These are phyloP conservation scores for Zonitis immaculata DNA, from an alignment of 2,888 invertebrate species.

Conservation along the genomic window DNA sequence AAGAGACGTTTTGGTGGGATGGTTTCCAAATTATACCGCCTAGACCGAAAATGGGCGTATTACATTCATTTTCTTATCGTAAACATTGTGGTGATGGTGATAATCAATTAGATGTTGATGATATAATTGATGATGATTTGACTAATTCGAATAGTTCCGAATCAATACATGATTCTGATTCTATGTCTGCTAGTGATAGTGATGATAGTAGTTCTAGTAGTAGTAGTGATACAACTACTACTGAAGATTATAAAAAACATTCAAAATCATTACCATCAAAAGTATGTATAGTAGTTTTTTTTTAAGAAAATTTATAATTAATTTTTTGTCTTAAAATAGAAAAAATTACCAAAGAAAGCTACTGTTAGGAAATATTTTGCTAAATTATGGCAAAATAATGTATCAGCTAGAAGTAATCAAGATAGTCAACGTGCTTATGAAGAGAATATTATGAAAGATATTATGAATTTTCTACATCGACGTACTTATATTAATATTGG, in stretches of 20 bases:
- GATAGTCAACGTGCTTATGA: slow-evolving; percentile 82
- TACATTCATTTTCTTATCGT: slow-evolving; percentile 47
- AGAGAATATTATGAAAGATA: slow-evolving; percentile 68
- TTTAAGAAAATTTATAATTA: too few relatives aligned
- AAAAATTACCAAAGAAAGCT: slow-evolving; percentile 16
- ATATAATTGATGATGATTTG: background rate
- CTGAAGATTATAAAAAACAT: too few relatives aligned
- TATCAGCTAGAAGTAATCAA: slow-evolving; percentile 80
- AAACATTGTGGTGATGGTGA: background rate
- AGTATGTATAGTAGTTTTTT: too few relatives aligned
- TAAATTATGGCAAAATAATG: slow-evolving; percentile 69
- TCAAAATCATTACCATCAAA: too few relatives aligned
- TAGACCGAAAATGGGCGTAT: slow-evolving; percentile 58
- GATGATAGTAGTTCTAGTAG: too few relatives aligned
- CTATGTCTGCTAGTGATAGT: too few relatives aligned
- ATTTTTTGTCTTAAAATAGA: slow-evolving; percentile 13
- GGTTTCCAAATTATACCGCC: slow-evolving; percentile 63
- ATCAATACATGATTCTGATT: too few relatives aligned
- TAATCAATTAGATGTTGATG: too few relatives aligned
- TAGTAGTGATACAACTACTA: too few relatives aligned
- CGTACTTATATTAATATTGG: too few relatives aligned
- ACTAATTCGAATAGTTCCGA: too few relatives aligned
- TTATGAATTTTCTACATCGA: slow-evolving; percentile 58
- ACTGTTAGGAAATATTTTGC: slow-evolving; percentile 46
- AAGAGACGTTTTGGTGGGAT: slow-evolving; percentile 70